These are phyloP conservation scores for Drosophila serrata DNA, from an alignment of 1,140 invertebrate species.

Conservation along the genomic window DNA sequence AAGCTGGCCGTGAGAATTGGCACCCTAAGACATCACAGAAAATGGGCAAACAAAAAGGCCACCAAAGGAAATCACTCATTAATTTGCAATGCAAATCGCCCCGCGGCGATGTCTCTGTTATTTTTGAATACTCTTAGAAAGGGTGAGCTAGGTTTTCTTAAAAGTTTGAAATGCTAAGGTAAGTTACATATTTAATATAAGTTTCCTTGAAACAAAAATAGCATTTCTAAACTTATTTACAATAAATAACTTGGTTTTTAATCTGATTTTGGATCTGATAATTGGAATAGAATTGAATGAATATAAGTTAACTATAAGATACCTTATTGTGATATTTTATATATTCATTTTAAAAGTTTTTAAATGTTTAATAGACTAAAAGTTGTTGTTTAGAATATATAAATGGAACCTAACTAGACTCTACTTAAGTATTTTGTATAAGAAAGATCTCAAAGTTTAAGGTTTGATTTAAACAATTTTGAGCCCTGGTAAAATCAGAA, in stretches of 20 bases:
- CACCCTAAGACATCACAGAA: conserved; percentile 88
- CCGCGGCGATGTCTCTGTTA: conserved; percentile 34
- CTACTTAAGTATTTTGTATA: background rate
- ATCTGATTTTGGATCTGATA: background rate
- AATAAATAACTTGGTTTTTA: background rate
- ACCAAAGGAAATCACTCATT: conserved; percentile 74
- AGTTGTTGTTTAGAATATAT: background rate
- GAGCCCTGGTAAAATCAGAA: background rate
- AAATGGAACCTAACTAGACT: background rate
- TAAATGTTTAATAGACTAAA: background rate
- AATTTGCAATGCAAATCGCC: conserved; percentile 77
- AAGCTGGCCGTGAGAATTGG: conserved; percentile 94
- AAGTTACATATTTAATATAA: background rate
- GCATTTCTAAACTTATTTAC: background rate
- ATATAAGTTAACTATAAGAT: background rate
- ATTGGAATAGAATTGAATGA: background rate
- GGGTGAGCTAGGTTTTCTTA: background rate
- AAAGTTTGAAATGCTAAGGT: background rate
- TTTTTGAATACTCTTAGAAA: background rate
- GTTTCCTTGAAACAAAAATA: background rate
- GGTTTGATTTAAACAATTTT: background rate
- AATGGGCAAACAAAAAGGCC: conserved; percentile 23
- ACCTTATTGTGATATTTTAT: too few species aligned
- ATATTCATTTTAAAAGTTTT: too few species aligned
- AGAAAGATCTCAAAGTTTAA: background rate